phyloP scores from a whole-genome alignment of 2,113 vertebrate species.

The Ctenodactylus gundi region DNA sequence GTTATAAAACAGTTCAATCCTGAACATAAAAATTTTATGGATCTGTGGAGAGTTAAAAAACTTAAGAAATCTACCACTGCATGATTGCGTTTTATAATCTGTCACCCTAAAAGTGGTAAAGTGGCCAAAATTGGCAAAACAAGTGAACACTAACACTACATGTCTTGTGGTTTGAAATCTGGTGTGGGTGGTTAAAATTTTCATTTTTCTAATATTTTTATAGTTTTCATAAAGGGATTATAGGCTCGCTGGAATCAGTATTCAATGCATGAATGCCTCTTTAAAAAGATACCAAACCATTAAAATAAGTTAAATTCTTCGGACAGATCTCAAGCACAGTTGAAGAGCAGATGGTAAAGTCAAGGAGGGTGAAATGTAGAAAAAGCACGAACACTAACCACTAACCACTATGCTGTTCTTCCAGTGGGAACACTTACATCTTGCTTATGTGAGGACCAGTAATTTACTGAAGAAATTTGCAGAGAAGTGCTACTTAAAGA shows the following conservation, averaged over 20 bases:
- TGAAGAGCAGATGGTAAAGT: conserved; percentile 92
- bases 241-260: not conserved
- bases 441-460: conserved; percentile 91
- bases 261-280: conserved; percentile 79
- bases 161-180: not conserved
- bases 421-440: conserved; percentile 85
- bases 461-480: conserved; percentile 90
- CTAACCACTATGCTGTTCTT: too few species aligned
- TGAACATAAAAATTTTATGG: conserved; percentile 92
- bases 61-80: conserved; percentile 88
- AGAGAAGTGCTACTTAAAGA: conserved; percentile 93
- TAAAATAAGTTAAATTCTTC: conserved; percentile 90
- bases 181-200: not conserved
- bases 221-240: not conserved
- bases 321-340: conserved; percentile 90
- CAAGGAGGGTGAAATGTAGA: conserved; percentile 87
- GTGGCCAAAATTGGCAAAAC: not conserved
- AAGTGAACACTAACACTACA: not conserved
- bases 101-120: not conserved
- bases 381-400: conserved; percentile 87
- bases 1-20: conserved; percentile 94
- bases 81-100: not conserved
- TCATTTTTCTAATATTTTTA: not conserved
- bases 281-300: conserved; percentile 93
- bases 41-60: conserved; percentile 89